Evolutionary conservation across 2,113 vertebrate genomes (phyloP).

Genomic region (Sterna hirundo): DNA sequence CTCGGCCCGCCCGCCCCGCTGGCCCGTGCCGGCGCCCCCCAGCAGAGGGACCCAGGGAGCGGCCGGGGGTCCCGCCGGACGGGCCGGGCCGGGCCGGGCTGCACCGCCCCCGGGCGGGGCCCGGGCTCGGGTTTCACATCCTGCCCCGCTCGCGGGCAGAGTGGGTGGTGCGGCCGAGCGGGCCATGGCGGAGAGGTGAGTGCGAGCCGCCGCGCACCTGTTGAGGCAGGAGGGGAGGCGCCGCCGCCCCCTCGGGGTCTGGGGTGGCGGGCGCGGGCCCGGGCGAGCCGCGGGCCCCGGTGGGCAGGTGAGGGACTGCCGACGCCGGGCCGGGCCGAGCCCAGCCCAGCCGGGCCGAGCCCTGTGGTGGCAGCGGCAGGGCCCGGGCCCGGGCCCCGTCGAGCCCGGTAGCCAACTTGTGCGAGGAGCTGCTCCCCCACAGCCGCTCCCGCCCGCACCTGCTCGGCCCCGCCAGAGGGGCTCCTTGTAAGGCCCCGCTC

Average conservation of each 20-base stretch:
- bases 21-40: neutral
- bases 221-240: neutral
- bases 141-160: neutral
- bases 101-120: neutral
- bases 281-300: too few relatives aligned
- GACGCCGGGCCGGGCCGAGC: neutral
- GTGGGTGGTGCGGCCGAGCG: neutral
- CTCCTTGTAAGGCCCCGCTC: neutral
- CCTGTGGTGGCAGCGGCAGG: neutral
- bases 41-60: slow-evolving; percentile 28
- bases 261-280: neutral
- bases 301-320: neutral
- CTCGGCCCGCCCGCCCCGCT: neutral
- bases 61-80: neutral
- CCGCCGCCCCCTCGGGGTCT: neutral
- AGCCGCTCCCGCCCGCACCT: neutral
- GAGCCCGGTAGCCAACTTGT: neutral
- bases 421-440: neutral
- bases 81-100: neutral
- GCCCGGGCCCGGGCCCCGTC: neutral
- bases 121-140: slow-evolving; percentile 42
- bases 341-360: too few relatives aligned
- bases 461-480: too few relatives aligned
- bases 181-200: slow-evolving; percentile 59
- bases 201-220: neutral